Evolutionary conservation across 2,113 vertebrate species (phyloP).

Genomic region (Ginglymostoma cirratum): DNA sequence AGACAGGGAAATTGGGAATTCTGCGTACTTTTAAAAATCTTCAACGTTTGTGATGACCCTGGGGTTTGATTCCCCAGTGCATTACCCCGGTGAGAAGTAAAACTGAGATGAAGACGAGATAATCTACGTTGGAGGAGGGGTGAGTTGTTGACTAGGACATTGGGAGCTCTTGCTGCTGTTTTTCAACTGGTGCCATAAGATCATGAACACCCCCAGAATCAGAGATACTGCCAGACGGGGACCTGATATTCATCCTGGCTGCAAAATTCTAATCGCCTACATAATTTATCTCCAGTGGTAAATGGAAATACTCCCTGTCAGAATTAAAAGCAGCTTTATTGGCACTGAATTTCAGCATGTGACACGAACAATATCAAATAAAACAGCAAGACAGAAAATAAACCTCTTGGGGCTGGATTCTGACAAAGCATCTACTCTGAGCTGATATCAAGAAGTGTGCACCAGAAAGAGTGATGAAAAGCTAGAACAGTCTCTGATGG

Average conservation of each 20-base stretch:
- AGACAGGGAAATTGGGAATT: too few relatives aligned
- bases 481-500: not conserved
- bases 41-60: too few relatives aligned
- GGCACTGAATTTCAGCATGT: not conserved
- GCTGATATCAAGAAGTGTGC: not conserved
- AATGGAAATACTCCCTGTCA: not conserved
- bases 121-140: not conserved
- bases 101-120: not conserved
- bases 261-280: not conserved
- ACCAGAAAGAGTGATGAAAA: not conserved
- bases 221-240: not conserved
- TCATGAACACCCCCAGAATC: not conserved
- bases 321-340: not conserved
- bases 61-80: too few relatives aligned
- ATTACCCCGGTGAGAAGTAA: too few relatives aligned
- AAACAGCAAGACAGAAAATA: not conserved
- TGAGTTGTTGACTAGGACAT: not conserved
- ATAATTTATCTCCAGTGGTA: not conserved
- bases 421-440: not conserved
- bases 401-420: not conserved
- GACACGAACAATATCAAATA: not conserved
- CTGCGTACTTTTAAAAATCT: too few relatives aligned
- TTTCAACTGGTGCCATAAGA: not conserved
- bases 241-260: not conserved
- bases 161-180: not conserved